phyloP scores from a whole-genome alignment of 2,797 vertebrate species.

The Typhlichthys eigenmanni region DNA sequence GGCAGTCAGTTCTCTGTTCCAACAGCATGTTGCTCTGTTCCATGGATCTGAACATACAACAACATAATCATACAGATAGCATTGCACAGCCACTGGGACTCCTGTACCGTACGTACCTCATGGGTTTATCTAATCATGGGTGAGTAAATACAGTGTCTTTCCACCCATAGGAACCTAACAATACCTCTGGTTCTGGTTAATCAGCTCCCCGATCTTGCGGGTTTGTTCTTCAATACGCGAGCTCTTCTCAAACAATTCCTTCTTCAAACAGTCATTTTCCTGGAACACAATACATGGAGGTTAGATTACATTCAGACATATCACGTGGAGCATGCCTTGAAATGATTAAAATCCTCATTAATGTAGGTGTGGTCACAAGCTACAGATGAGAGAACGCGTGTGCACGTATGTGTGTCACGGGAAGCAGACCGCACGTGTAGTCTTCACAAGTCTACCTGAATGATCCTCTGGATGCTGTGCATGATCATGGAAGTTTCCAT shows the following conservation, averaged over 20 bases:
- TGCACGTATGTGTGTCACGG: too few relatives aligned
- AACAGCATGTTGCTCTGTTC: constrained; percentile 92
- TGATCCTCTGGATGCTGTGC: constrained; percentile 92
- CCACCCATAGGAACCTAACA: constrained; percentile 12
- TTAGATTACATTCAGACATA: neutral
- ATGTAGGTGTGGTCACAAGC: too few relatives aligned
- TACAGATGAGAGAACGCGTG: too few relatives aligned
- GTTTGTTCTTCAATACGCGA: constrained; percentile 94
- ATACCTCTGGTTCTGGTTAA: constrained; percentile 95
- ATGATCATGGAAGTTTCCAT: constrained; percentile 96
- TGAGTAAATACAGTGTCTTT: neutral
- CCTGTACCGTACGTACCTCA: neutral
- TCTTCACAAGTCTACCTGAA: constrained; percentile 79
- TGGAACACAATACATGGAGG: constrained; percentile 41
- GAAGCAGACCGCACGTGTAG: too few relatives aligned
- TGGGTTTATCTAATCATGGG: too few relatives aligned
- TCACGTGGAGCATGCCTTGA: neutral
- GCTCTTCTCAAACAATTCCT: constrained; percentile 95
- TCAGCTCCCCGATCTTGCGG: constrained; percentile 91
- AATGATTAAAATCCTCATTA: too few relatives aligned
- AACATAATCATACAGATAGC: neutral
- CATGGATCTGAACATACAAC: constrained; percentile 77
- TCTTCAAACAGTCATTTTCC: constrained; percentile 97
- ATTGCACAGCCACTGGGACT: too few relatives aligned
- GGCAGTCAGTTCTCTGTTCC: constrained; percentile 91